These are phyloP conservation scores for Paracanthobrama guichenoti DNA, from an alignment of 2,113 vertebrate species.

Conservation along the genomic window DNA sequence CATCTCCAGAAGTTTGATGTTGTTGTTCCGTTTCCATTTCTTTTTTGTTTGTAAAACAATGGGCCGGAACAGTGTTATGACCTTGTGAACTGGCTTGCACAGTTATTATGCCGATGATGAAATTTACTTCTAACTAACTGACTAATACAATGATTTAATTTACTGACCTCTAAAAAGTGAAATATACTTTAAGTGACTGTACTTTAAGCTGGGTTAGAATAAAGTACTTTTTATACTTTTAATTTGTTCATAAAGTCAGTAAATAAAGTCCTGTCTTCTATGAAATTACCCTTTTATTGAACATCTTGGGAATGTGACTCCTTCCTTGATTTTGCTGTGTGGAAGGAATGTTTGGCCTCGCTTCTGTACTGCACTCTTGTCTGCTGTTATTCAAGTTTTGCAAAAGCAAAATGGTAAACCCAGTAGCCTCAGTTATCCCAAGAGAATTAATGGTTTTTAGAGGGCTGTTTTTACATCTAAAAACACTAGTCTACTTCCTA, in stretches of 20 bases:
- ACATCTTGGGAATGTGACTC: background rate
- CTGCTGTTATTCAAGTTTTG: background rate
- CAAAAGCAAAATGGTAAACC: background rate
- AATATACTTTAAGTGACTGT: too few species aligned
- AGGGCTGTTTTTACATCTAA: conserved; percentile 27
- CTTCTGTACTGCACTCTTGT: background rate
- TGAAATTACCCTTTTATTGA: background rate
- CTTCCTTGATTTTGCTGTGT: background rate
- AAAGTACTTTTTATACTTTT: too few species aligned
- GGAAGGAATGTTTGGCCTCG: background rate
- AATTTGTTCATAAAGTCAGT: too few species aligned
- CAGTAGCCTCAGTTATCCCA: conserved; percentile 7
- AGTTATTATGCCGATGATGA: too few species aligned
- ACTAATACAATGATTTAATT: too few species aligned
- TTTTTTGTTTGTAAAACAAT: background rate
- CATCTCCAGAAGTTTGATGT: background rate
- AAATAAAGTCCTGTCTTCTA: background rate
- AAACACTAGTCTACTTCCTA: conserved; percentile 50
- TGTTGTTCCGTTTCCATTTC: background rate
- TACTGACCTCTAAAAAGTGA: too few species aligned
- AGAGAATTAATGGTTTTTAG: conserved; percentile 25
- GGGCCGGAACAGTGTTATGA: too few species aligned
- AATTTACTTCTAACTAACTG: too few species aligned
- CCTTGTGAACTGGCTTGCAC: too few species aligned
- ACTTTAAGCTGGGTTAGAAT: too few species aligned